phyloP scores from a whole-genome alignment of 2,888 invertebrate genomes.

The Sarcophaga variegata region DNA sequence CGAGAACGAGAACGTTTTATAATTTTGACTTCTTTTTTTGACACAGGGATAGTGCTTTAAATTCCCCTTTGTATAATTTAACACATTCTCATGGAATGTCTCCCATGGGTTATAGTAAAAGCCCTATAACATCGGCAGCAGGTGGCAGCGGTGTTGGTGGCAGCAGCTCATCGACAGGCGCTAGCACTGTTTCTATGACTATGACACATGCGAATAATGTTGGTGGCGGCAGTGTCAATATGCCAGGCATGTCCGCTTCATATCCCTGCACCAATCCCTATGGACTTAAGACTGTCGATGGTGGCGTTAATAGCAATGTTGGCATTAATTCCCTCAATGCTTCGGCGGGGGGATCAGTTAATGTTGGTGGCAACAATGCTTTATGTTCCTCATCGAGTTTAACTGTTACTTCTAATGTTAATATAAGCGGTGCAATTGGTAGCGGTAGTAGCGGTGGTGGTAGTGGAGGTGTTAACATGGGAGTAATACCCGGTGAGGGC shows the following conservation, averaged over 20 bases:
- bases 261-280: slow-evolving; percentile 80
- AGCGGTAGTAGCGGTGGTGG: slow-evolving; percentile 52
- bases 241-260: slow-evolving; percentile 65
- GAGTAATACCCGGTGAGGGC: slow-evolving; percentile 82
- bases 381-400: slow-evolving; percentile 74
- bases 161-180: slow-evolving; percentile 35
- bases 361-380: slow-evolving; percentile 74
- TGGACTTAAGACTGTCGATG: slow-evolving; percentile 80
- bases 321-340: slow-evolving; percentile 64
- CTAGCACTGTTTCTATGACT: slow-evolving; percentile 43
- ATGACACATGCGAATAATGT: slow-evolving; percentile 66
- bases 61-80: slow-evolving; percentile 81
- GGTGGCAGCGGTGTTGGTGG: slow-evolving; percentile 63
- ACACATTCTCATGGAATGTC: slow-evolving; percentile 81
- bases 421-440: slow-evolving; percentile 66
- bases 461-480: slow-evolving; percentile 71
- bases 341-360: slow-evolving; percentile 63
- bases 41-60: slow-evolving; percentile 79
- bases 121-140: slow-evolving; percentile 76
- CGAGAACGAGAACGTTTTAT: background rate
- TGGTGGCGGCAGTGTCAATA: slow-evolving; percentile 56
- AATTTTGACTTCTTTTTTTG: slow-evolving; percentile 3
- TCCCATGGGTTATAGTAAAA: slow-evolving; percentile 80
- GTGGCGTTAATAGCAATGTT: slow-evolving; percentile 71
- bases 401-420: slow-evolving; percentile 72